These are phyloP conservation scores for Dolichopus griseipennis DNA, from an alignment of 2,888 invertebrate genomes.

Conservation along the genomic window DNA sequence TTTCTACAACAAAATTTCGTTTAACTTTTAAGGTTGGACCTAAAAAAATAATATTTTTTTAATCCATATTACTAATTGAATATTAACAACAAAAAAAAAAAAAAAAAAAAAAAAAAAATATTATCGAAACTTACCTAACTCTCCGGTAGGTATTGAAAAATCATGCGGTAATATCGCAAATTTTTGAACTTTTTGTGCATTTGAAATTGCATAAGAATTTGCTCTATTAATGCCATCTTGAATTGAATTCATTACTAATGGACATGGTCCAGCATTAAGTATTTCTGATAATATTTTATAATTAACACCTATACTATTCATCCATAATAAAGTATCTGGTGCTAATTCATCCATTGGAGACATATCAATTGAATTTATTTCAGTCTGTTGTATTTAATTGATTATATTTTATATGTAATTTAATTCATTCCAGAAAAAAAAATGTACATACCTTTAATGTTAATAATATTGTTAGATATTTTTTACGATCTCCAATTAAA, in stretches of 20 bases:
- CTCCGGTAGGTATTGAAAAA: constrained; percentile 78
- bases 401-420: not conserved
- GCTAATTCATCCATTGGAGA: constrained; percentile 63
- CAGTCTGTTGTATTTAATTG: constrained; percentile 48
- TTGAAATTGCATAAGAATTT: constrained; percentile 71
- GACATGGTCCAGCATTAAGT: constrained; percentile 51
- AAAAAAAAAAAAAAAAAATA: not conserved
- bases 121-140: constrained; percentile 58
- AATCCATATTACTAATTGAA: not conserved
- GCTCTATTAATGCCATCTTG: constrained; percentile 68
- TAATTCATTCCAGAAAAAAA: constrained; percentile 9
- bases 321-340: constrained; percentile 59
- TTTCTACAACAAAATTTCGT: constrained; percentile 64
- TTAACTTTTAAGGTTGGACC: constrained; percentile 83
- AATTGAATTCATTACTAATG: constrained; percentile 60
- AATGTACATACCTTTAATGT: constrained; percentile 65
- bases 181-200: constrained; percentile 83
- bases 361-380: constrained; percentile 57
- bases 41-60: constrained; percentile 33
- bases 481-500: constrained; percentile 76
- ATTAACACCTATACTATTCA: constrained; percentile 55
- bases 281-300: constrained; percentile 67
- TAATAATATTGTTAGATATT: constrained; percentile 75
- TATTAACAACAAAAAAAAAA: not conserved
- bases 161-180: constrained; percentile 74